phyloP scores from a whole-genome alignment of 2,888 invertebrate species.

The Mythimna loreyi region DNA sequence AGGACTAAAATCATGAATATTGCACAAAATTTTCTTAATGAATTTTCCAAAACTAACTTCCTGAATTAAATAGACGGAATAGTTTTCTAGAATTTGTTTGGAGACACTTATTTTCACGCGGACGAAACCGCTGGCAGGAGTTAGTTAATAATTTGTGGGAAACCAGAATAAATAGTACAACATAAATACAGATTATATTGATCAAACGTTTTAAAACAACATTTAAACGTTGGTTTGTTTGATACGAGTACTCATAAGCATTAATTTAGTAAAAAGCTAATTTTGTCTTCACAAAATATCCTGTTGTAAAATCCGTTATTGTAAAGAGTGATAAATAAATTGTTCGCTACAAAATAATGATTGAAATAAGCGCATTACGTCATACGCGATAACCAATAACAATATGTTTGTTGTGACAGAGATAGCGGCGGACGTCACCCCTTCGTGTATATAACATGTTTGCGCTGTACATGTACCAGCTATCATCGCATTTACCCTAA shows the following conservation, averaged over 20 bases:
- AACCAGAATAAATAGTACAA: not conserved
- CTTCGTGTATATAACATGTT: constrained; percentile 7
- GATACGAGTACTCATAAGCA: not conserved
- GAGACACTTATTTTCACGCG: too few species aligned
- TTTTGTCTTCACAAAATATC: not conserved
- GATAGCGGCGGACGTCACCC: constrained; percentile 62
- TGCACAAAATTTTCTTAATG: too few species aligned
- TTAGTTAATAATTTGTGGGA: not conserved
- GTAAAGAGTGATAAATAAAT: constrained; percentile 47
- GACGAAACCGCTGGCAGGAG: too few species aligned
- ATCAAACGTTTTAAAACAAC: not conserved
- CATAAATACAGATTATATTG: not conserved
- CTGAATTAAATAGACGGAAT: too few species aligned
- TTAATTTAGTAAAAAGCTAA: not conserved
- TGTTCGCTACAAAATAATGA: constrained; percentile 58
- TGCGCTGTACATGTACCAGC: constrained; percentile 14
- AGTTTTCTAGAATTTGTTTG: too few species aligned
- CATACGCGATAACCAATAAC: constrained; percentile 63
- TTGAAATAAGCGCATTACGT: constrained; percentile 66
- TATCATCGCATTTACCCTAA: not conserved
- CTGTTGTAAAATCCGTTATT: constrained; percentile 16
- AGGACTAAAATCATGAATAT: too few species aligned
- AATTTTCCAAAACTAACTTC: too few species aligned
- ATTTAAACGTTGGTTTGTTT: not conserved
- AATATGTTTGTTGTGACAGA: constrained; percentile 56